Evolutionary conservation across 1,140 invertebrate species (phyloP).

Genomic region (Meteorus sp.): DNA sequence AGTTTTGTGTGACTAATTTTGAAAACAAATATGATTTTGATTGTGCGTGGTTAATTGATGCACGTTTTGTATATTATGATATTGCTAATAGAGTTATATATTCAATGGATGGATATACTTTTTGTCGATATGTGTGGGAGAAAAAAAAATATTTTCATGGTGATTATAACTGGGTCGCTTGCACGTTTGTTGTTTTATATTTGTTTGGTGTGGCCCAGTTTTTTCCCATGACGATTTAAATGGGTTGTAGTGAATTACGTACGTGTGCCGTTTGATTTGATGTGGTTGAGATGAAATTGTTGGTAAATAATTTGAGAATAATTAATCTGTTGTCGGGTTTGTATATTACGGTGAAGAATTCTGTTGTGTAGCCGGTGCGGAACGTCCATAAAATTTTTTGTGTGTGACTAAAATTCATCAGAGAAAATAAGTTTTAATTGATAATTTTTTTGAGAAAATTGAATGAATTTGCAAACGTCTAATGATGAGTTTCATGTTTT

Average conservation of each 20-base stretch:
- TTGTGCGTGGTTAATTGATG: slow-evolving; percentile 48
- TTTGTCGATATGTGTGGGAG: neutral
- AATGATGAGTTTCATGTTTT: too few relatives aligned
- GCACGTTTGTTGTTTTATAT: slow-evolving; percentile 13
- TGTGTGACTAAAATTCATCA: too few relatives aligned
- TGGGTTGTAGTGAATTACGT: slow-evolving; percentile 48
- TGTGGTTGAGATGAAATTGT: slow-evolving; percentile 35
- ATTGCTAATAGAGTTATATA: too few relatives aligned
- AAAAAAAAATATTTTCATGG: slow-evolving; percentile 54
- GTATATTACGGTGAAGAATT: too few relatives aligned
- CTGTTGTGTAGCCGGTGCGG: too few relatives aligned
- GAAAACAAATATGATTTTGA: slow-evolving; percentile 36
- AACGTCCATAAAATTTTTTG: too few relatives aligned
- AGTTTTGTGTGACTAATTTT: slow-evolving; percentile 5
- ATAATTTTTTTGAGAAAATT: too few relatives aligned
- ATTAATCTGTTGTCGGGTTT: too few relatives aligned
- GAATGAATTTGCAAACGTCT: too few relatives aligned
- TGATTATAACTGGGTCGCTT: slow-evolving; percentile 53
- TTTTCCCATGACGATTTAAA: slow-evolving; percentile 51
- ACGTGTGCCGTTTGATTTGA: slow-evolving; percentile 50
- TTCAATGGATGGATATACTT: too few relatives aligned
- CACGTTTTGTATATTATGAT: slow-evolving; percentile 13
- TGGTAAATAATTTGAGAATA: slow-evolving; percentile 55
- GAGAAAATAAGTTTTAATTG: too few relatives aligned
- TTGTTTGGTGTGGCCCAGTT: too few relatives aligned